A percentile compares a stretch with the other conserved stretches of the same genome.
These are phyloP conservation scores for Pluvialis apricaria DNA, from an alignment of 2,113 vertebrate genomes.

Conservation along the genomic window DNA sequence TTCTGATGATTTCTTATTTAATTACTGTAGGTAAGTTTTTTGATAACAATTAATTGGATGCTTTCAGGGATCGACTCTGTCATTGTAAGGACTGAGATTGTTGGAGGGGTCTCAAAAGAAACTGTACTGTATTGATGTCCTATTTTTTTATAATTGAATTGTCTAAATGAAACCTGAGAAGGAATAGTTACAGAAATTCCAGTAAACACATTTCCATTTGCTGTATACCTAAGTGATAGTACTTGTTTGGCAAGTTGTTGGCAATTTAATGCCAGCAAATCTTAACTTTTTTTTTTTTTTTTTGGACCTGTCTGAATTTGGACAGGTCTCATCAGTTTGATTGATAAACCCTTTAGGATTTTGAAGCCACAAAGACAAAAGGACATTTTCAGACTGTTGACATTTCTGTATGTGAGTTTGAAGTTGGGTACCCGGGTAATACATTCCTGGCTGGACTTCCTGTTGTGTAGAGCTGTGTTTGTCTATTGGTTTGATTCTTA, in stretches of 20 bases:
- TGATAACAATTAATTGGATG: neutral
- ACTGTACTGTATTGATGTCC: neutral
- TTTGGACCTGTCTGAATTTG: neutral
- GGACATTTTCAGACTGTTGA: neutral
- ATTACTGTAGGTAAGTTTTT: neutral
- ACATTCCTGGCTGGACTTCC: neutral
- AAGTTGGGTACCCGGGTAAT: neutral
- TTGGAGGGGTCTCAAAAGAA: neutral
- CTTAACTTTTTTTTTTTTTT: neutral
- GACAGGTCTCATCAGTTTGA: neutral
- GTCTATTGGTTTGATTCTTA: neutral
- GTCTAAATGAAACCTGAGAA: neutral
- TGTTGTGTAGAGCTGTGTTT: neutral
- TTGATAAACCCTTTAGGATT: neutral
- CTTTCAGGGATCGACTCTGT: neutral
- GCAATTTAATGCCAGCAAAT: neutral
- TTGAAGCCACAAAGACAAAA: neutral
- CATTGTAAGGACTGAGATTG: neutral
- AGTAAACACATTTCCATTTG: neutral
- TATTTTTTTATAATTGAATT: neutral
- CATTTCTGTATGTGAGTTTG: neutral
- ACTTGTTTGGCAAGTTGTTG: neutral
- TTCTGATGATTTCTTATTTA: neutral
- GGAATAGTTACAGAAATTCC: neutral
- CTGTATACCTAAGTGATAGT: neutral